A percentile compares a stretch with the other conserved stretches of the same genome.
Evolutionary conservation across 2,888 invertebrate species (phyloP).

Genomic region (Pycnomerus fuliginosus): DNA sequence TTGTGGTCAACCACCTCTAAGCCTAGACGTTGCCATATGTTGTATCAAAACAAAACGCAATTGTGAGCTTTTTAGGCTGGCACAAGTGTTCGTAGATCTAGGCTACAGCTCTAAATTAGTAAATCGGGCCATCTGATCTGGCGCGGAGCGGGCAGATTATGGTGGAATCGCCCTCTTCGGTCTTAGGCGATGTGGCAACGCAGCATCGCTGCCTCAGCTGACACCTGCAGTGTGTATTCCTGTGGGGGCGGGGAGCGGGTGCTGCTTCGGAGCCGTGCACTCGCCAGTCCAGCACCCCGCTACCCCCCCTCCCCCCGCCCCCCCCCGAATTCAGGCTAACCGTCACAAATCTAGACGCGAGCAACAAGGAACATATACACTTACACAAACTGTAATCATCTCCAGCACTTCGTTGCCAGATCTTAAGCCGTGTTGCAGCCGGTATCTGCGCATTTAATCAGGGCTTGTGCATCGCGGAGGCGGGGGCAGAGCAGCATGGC

Average conservation of each 20-base stretch:
- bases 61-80: slow-evolving; percentile 4
- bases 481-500: slow-evolving; percentile 46
- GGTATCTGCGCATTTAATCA: slow-evolving; percentile 51
- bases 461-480: slow-evolving; percentile 42
- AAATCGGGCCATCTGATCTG: slow-evolving; percentile 17
- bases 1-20: slow-evolving; percentile 49
- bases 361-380: slow-evolving; percentile 40
- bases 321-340: slow-evolving; percentile 34
- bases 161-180: slow-evolving; percentile 7
- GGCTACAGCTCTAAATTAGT: slow-evolving; percentile 8
- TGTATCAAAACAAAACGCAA: slow-evolving; percentile 39
- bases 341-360: slow-evolving; percentile 51
- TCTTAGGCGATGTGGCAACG: slow-evolving; percentile 41
- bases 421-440: slow-evolving; percentile 47
- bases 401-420: slow-evolving; percentile 48
- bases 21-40: slow-evolving; percentile 44
- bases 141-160: slow-evolving; percentile 8
- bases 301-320: slow-evolving; percentile 28
- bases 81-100: slow-evolving; percentile 1
- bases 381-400: slow-evolving; percentile 47
- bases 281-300: slow-evolving; percentile 38
- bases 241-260: slow-evolving; percentile 42
- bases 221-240: slow-evolving; percentile 52
- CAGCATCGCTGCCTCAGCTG: slow-evolving; percentile 47
- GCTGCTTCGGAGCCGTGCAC: slow-evolving; percentile 42